These are phyloP conservation scores for Lethocerus indicus DNA, from an alignment of 1,140 invertebrate species.

Conservation along the genomic window DNA sequence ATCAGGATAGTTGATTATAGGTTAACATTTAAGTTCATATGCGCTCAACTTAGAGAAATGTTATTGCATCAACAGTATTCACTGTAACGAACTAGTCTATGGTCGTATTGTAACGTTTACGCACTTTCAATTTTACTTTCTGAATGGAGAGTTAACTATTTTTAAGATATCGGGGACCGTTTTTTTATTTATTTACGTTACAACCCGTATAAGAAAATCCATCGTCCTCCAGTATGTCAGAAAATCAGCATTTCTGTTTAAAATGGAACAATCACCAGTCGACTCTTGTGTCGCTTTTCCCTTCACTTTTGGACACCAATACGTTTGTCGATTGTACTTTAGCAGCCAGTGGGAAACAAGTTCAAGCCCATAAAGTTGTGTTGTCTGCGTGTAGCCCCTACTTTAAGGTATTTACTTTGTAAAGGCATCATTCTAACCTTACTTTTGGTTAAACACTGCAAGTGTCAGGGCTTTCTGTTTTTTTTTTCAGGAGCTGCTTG, in stretches of 20 bases:
- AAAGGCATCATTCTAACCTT: no score
- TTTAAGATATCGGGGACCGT: no score
- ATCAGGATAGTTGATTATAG: no score
- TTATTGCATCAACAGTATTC: no score
- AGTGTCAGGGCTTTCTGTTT: no score
- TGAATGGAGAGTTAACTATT: background rate
- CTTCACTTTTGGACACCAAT: constrained; percentile 28
- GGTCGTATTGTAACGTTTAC: no score
- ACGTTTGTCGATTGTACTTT: constrained; percentile 33
- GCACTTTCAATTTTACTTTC: background rate
- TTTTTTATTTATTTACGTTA: no score
- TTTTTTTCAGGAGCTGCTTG: constrained; percentile 15
- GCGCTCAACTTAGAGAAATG: no score
- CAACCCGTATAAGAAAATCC: no score
- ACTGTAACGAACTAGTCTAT: no score
- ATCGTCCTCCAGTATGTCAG: constrained; percentile 13
- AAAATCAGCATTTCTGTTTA: constrained; percentile 32
- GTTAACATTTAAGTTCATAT: no score
- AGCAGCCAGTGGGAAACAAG: constrained; percentile 30
- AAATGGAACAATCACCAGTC: constrained; percentile 35
- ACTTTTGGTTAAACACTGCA: no score
- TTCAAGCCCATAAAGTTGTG: constrained; percentile 33
- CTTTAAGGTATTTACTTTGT: constrained; percentile 25
- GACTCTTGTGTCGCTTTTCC: constrained; percentile 32
- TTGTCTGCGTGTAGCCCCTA: constrained; percentile 34